Percentiles rank a stretch among this genome's conserved stretches.
These are phyloP conservation scores for Ophioninae sp. DNA, from an alignment of 2,888 invertebrate genomes.

Conservation along the genomic window DNA sequence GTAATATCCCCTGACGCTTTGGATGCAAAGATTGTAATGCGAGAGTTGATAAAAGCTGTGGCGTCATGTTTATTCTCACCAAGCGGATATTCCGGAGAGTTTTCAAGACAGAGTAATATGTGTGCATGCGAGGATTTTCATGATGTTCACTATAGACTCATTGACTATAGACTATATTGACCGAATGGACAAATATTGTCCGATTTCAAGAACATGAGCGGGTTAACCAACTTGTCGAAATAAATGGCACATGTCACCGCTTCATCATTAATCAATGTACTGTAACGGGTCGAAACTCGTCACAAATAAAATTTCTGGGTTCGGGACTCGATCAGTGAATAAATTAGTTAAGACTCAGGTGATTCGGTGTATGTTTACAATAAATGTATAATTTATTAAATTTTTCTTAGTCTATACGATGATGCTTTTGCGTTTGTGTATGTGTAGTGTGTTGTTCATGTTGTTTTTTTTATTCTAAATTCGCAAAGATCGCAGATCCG, in stretches of 20 bases:
- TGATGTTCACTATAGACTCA: conserved; percentile 70
- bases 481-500: too few relatives aligned
- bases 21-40: conserved; percentile 66
- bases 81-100: conserved; percentile 69
- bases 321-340: too few relatives aligned
- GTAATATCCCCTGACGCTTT: conserved; percentile 64
- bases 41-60: conserved; percentile 68
- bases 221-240: conserved; percentile 76
- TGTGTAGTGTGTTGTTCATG: too few relatives aligned
- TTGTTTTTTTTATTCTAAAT: too few relatives aligned
- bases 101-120: conserved; percentile 77
- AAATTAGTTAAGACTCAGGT: too few relatives aligned
- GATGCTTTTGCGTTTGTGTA: too few relatives aligned
- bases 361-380: too few relatives aligned
- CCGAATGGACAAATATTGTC: conserved; percentile 73
- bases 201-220: conserved; percentile 70
- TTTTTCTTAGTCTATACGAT: too few relatives aligned
- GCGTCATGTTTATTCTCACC: conserved; percentile 59
- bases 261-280: conserved; percentile 70
- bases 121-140: conserved; percentile 79
- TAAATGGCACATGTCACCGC: conserved; percentile 73
- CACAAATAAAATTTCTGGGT: too few relatives aligned
- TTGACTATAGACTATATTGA: conserved; percentile 58
- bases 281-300: too few relatives aligned
- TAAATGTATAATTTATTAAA: too few relatives aligned